A percentile compares a stretch with the other conserved stretches of the same genome.
phyloP scores from a whole-genome alignment of 2,888 invertebrate species.

The Hoplodrina blanda region DNA sequence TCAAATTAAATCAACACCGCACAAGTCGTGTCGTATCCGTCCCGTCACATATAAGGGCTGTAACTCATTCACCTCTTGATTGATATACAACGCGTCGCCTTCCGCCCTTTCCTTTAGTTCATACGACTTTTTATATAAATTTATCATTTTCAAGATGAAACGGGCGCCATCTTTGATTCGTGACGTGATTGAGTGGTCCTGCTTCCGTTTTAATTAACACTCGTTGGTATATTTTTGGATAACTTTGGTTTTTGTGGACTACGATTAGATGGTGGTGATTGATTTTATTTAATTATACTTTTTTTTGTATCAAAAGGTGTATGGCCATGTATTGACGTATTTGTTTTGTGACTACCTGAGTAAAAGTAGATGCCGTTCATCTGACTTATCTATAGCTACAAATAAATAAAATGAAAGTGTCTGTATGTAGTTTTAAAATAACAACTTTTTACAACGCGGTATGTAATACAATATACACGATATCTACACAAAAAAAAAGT shows the following conservation, averaged over 20 bases:
- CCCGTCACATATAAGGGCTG: constrained; percentile 51
- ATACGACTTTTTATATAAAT: constrained; percentile 74
- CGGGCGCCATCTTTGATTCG: constrained; percentile 81
- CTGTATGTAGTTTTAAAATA: too few species aligned
- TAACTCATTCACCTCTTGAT: constrained; percentile 70
- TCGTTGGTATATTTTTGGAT: constrained; percentile 67
- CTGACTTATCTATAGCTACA: too few species aligned
- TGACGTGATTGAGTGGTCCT: constrained; percentile 82
- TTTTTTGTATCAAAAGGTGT: neutral
- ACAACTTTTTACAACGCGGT: too few species aligned
- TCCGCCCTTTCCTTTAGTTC: constrained; percentile 79
- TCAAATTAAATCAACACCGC: constrained; percentile 46
- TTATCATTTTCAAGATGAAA: constrained; percentile 84
- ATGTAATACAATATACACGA: too few species aligned
- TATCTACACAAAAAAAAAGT: too few species aligned
- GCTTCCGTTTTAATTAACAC: constrained; percentile 79
- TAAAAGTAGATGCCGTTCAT: too few species aligned
- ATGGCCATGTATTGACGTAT: neutral
- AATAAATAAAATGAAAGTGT: too few species aligned
- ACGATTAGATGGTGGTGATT: constrained; percentile 45
- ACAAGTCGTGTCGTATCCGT: constrained; percentile 57
- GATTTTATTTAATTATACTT: constrained; percentile 37
- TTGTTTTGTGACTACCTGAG: neutral
- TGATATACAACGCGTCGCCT: constrained; percentile 75
- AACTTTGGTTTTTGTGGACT: constrained; percentile 46